Percentiles rank a stretch among this genome's conserved stretches.
These are phyloP conservation scores for Patella depressa DNA, from an alignment of 2,888 invertebrate species.

Conservation along the genomic window DNA sequence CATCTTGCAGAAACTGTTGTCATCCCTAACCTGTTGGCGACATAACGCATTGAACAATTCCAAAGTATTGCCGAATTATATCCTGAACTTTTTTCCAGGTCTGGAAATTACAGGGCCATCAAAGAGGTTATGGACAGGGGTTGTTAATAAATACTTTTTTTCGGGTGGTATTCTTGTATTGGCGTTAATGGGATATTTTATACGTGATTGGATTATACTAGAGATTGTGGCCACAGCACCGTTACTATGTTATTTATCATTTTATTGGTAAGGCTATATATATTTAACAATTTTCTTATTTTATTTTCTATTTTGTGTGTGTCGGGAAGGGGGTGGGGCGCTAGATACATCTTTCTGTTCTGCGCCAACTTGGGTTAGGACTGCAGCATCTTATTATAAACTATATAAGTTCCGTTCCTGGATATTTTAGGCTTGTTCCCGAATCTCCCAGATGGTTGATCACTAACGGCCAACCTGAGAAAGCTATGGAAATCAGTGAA, in stretches of 20 bases:
- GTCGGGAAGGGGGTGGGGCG: no score
- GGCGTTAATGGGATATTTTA: constrained; percentile 44
- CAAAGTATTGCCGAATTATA: no score
- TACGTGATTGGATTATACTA: constrained; percentile 52
- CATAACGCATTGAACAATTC: no score
- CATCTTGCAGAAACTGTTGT: no score
- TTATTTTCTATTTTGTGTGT: no score
- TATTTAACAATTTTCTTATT: no score
- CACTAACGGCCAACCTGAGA: constrained; percentile 85
- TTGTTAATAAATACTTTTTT: constrained; percentile 27
- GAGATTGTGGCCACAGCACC: constrained; percentile 46
- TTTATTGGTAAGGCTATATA: constrained; percentile 65
- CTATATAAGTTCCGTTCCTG: no score
- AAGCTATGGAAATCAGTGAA: constrained; percentile 80
- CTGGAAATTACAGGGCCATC: constrained; percentile 25
- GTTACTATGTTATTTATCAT: constrained; percentile 38
- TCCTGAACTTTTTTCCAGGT: constrained; percentile 5
- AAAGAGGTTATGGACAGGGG: constrained; percentile 20
- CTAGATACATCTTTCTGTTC: no score
- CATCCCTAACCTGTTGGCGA: no score
- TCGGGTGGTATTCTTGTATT: constrained; percentile 46
- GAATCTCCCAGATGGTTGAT: constrained; percentile 92
- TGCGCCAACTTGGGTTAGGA: no score
- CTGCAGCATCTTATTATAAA: no score
- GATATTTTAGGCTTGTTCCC: neutral